Base-by-base conservation (phyloP, 2,888 invertebrate species). In the Maniola hyperantus region DNA sequence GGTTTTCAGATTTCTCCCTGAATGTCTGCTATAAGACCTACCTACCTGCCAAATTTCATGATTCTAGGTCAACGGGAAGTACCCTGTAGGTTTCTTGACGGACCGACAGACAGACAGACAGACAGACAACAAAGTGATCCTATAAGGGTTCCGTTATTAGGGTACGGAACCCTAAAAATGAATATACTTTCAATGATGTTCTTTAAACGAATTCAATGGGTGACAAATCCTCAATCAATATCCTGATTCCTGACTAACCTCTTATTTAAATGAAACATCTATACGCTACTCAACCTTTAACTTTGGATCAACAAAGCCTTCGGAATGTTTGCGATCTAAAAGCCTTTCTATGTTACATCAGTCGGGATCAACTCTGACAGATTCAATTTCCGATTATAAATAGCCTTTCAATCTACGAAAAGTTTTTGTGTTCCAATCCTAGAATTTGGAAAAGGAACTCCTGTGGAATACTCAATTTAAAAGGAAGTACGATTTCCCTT, bases 361-460 rank as follows among this genome's bases (percentile, higher is more conserved):
- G 72, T 73, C 71, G 70, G 74, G 77, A 77, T 77, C 77, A 78
- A 68, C 73, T 76, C 74, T 82, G 83, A 84, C 86, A 84, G 81
- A 85, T 87, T 83, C 78, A 81, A 87, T 88, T 87, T 86, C 82
- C 83, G 75, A 76, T 73, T 69, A 78, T 77, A 77, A 78, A 78
- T 75, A 79, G 72, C 75, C 55, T 66, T 62, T 48, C 15, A 20
- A 42, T 11, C 57, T 42, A 57, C 20, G 20, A 20, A 57, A 57
- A 20, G 57, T 20, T 57, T 57, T 57, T 26, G 57, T 42, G 42
- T 57, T 42, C 42, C 13, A 39, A 55, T 55, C 42, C 13, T 39
- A 18, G 57, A 18, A 20, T 42, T 42, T 18, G 20, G 26, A 20
- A 57, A 57, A 42, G 18, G 42, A 18, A 11, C 5, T 13, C 18